Percentiles rank a stretch among this genome's conserved stretches.
Conservation (phyloP, 2,888 invertebrate species). For the Sipunculus nudus region DNA sequence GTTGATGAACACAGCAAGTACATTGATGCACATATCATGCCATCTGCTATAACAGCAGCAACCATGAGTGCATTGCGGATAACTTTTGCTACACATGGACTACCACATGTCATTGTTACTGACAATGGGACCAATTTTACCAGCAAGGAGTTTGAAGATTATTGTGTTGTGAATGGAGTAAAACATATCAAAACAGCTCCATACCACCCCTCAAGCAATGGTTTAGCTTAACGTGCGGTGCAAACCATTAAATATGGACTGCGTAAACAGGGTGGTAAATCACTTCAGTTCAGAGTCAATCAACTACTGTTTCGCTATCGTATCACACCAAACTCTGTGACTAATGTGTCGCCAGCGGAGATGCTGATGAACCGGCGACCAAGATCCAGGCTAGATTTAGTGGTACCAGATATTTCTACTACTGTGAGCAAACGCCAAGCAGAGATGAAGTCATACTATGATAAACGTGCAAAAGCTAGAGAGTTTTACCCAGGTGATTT, state of each 20-base stretch:
- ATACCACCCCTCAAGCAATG: slow-evolving; percentile 49
- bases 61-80: slow-evolving; percentile 29
- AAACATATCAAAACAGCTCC: slow-evolving; percentile 39
- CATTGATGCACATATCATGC: slow-evolving; percentile 55
- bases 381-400: too few relatives aligned
- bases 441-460: too few relatives aligned
- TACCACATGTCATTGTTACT: slow-evolving; percentile 46
- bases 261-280: too few relatives aligned
- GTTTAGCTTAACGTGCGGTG: slow-evolving; percentile 45
- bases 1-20: slow-evolving; percentile 63
- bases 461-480: too few relatives aligned
- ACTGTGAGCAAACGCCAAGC: too few relatives aligned
- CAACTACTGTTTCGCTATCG: too few relatives aligned
- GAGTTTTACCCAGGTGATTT: too few relatives aligned
- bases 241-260: slow-evolving; percentile 45
- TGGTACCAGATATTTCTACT: too few relatives aligned
- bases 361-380: too few relatives aligned
- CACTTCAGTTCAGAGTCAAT: too few relatives aligned
- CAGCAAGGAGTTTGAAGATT: slow-evolving; percentile 39
- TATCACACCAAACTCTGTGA: too few relatives aligned
- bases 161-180: slow-evolving; percentile 40
- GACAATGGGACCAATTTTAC: slow-evolving; percentile 51
- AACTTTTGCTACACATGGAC: slow-evolving; percentile 37
- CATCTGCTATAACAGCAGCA: slow-evolving; percentile 21
- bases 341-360: too few relatives aligned